phyloP scores from a whole-genome alignment of 92 coral and sea anemone genomes.

The Actinernus sp. region DNA sequence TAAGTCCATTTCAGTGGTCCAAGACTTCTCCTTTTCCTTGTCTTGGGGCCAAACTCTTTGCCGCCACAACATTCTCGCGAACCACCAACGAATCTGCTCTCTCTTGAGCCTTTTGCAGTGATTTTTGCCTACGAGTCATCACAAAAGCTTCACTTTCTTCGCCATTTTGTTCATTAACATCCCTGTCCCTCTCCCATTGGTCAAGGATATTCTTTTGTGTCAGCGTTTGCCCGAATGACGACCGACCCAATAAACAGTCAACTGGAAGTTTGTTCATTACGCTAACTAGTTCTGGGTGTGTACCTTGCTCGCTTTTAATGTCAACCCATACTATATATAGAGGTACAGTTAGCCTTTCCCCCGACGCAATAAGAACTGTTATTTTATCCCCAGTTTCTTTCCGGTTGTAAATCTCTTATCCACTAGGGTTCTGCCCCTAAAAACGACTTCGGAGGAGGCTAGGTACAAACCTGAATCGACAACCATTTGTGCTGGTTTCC shows the following conservation, averaged over 20 bases:
- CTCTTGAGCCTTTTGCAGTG: conserved; percentile 30
- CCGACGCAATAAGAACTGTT: conserved; percentile 24
- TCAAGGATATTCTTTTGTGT: conserved; percentile 14
- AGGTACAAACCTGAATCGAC: conserved; percentile 59
- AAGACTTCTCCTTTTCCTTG: too few relatives aligned
- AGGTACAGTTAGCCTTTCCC: conserved; percentile 27
- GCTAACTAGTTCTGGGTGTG: conserved; percentile 41
- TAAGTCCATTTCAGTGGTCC: too few relatives aligned
- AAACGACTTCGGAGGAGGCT: too few relatives aligned
- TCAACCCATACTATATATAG: conserved; percentile 15
- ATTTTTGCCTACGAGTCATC: conserved; percentile 24
- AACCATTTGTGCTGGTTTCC: conserved; percentile 34
- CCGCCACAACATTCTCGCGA: conserved; percentile 44
- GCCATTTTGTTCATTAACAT: too few relatives aligned
- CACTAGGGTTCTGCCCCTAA: conserved; percentile 53
- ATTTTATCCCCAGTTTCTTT: conserved; percentile 19
- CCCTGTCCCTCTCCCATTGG: too few relatives aligned
- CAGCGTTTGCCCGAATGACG: conserved; percentile 20
- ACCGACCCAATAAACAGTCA: conserved; percentile 23
- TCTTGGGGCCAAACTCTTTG: conserved; percentile 31
- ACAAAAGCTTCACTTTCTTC: conserved; percentile 22
- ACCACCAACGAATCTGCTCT: conserved; percentile 49
- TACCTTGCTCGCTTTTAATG: conserved; percentile 16
- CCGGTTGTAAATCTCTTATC: conserved; percentile 14
- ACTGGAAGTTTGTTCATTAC: conserved; percentile 31